phyloP scores from a whole-genome alignment of 64 coral and sea anemone species.

The Porites australiensis region DNA sequence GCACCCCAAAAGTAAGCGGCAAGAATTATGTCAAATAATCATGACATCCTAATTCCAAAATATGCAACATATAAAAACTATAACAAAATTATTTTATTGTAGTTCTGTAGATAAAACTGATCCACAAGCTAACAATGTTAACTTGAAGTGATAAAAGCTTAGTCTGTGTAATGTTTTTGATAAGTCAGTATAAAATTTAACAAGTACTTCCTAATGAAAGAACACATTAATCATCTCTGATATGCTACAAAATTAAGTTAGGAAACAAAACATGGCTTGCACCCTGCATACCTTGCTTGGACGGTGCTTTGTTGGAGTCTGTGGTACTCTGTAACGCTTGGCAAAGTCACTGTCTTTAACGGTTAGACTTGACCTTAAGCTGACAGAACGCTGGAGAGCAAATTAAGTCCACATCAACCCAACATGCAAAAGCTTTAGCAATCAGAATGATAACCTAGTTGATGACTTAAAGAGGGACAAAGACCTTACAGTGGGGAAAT shows the following conservation, averaged over 20 bases:
- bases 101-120: neutral
- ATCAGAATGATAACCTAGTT: constrained; percentile 18
- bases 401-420: constrained; percentile 8
- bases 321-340: constrained; percentile 55
- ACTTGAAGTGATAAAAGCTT: neutral
- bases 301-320: constrained; percentile 60
- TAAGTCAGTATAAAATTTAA: constrained; percentile 5
- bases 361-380: constrained; percentile 47
- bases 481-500: neutral
- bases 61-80: neutral
- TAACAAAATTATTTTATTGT: too few species aligned
- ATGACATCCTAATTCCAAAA: too few species aligned
- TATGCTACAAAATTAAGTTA: neutral
- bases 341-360: constrained; percentile 70
- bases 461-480: constrained; percentile 41
- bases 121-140: neutral
- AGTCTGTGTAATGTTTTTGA: neutral
- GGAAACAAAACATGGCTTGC: neutral
- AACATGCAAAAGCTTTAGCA: constrained; percentile 23
- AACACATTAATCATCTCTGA: neutral
- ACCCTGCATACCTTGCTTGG: constrained; percentile 59
- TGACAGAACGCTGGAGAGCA: constrained; percentile 61
- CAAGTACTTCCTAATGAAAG: neutral
- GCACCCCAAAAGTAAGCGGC: too few species aligned
- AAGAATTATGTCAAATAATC: too few species aligned